These are phyloP conservation scores for Menura novaehollandiae DNA, from an alignment of 2,113 vertebrate genomes.

Conservation along the genomic window DNA sequence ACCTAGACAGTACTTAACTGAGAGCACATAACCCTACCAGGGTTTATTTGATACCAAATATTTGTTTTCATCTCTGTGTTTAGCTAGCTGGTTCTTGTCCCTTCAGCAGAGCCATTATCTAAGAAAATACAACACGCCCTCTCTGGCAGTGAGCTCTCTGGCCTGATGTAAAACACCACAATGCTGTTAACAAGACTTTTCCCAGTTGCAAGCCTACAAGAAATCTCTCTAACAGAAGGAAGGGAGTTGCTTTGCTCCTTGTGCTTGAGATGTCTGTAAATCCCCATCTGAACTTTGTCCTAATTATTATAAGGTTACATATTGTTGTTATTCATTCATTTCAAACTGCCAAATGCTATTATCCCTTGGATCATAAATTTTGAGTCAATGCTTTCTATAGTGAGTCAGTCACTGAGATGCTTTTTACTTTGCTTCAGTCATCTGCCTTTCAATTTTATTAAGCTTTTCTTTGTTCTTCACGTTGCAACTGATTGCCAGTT, in stretches of 20 bases:
- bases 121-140: neutral
- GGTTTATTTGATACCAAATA: neutral
- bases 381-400: neutral
- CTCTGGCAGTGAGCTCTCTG: neutral
- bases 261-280: neutral
- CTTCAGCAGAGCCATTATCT: neutral
- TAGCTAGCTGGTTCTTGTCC: neutral
- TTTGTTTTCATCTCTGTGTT: neutral
- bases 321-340: neutral
- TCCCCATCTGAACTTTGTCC: neutral
- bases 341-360: neutral
- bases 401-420: neutral
- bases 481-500: neutral
- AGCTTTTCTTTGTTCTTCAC: neutral
- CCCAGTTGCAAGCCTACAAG: neutral
- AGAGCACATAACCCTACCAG: neutral
- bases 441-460: neutral
- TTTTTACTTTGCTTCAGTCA: neutral
- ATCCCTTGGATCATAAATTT: neutral
- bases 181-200: neutral
- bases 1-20: neutral
- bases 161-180: neutral
- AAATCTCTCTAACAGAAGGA: neutral
- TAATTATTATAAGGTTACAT: neutral
- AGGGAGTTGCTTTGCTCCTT: neutral